Percentiles rank a stretch among this genome's conserved stretches.
phyloP scores from a whole-genome alignment of 2,113 vertebrate genomes.

The Athene noctua region DNA sequence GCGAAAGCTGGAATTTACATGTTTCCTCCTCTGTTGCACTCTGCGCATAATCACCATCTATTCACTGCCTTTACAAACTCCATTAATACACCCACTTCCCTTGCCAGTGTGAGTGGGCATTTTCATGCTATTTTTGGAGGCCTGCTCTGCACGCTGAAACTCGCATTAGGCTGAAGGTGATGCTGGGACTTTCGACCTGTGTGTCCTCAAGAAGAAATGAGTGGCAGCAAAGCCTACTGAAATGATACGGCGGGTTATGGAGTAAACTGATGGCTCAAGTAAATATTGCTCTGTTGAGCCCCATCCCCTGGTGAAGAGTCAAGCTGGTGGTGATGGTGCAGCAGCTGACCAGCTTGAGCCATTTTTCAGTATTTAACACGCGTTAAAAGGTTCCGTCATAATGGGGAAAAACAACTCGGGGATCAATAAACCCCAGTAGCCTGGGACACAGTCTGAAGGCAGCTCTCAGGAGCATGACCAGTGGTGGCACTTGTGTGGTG shows the following conservation, averaged over 20 bases:
- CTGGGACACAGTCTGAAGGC: rapidly evolving
- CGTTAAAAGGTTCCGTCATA: background rate
- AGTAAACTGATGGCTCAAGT: background rate
- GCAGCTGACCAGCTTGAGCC: rapidly evolving
- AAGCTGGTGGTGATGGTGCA: background rate
- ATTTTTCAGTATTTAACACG: rapidly evolving
- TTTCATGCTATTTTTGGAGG: background rate
- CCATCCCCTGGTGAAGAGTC: background rate
- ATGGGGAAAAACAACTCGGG: rapidly evolving
- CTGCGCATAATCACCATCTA: background rate
- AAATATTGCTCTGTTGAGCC: background rate
- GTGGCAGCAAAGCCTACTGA: background rate
- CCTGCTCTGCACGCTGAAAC: background rate
- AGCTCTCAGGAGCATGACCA: rapidly evolving
- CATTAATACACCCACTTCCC: background rate
- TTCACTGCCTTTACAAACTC: background rate
- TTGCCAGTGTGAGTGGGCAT: background rate
- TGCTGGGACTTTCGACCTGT: background rate
- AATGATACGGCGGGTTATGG: background rate
- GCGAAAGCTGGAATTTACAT: background rate
- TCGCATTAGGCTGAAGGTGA: background rate
- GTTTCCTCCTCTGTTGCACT: constrained; percentile 3
- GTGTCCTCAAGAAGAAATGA: background rate
- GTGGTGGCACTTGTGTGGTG: background rate
- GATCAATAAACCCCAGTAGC: rapidly evolving